Evolutionary conservation across 2,797 vertebrate genomes (phyloP), one percentile per base, ranked within the genome.

Genomic region (Hemibagrus guttatus): DNA sequence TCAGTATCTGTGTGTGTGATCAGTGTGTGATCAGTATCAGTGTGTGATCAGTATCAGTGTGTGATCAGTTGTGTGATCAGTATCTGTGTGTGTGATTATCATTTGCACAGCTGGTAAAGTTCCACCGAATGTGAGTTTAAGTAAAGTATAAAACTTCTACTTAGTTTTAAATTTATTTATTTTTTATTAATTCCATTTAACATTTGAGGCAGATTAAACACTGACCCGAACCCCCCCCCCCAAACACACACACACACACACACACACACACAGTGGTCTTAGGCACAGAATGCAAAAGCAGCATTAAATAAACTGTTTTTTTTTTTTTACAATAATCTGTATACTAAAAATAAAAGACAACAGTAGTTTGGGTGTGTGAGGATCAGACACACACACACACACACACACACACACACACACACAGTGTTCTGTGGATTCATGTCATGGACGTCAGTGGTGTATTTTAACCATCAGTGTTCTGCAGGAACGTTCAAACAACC

Each of bases 161-260:
- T 49, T 14, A 49, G 49, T 49, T 49, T 49, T 42, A 23, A 71
- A 71, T 49, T 26, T 39, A n/a, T n/a, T n/a, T n/a, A n/a, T 63
- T 35, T 39, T 59, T 58, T 78, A 81, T 46, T 61, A 81, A 63
- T 42, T 61, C 31, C 23, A 59, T 81, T 46, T 81, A 61, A 42
- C 21, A 17, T 59, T 42, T 23, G 58, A 39, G 78, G 54, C 54
- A 39, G 79, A 81, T 6, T 46, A 11, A 42, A 46, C 0, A 1
- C 23, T 23, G 19, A 54, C 42, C 42, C 46, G 1, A 9, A 23
- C 5, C 16, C 49, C 3, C 6, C 13, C n/a, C 8, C 54, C 1
- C 28, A 58, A 14, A 79, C n/a, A 28, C 16, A 17, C 28, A 56
- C 14, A 79, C 49, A 56, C n/a, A 9, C 28, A 31, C 46, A 39